Base-by-base conservation (phyloP, 2,888 invertebrate genomes). In the Eledone cirrhosa region DNA sequence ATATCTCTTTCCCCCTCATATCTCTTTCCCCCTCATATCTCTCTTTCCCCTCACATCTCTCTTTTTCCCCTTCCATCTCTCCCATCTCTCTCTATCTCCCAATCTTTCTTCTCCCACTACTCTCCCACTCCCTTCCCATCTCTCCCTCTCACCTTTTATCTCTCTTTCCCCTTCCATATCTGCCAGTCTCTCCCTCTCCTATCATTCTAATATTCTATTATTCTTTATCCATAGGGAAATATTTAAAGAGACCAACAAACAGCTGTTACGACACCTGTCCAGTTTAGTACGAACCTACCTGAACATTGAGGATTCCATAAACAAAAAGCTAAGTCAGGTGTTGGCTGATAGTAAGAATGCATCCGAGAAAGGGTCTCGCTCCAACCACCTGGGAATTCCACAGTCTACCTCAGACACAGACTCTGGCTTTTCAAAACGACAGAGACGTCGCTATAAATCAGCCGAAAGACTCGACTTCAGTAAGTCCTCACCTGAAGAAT, bases 221-320 rank as follows among this genome's bases (percentile, higher is more conserved):
- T 27, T 72, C 7, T 31, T 27, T 24, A 3, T 48, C 80, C 81
- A 11, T 83, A 89, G 89, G 81, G 86, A 88, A 63, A 80, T 81
- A 0, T 80, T 86, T 7, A 85, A 86, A 78, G 81, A 81, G 69
- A 86, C 87, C 33, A 89, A 89, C 81, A 87, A 88, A 59, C 87
- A 86, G 63, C 82, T 90, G 33, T 83, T 89, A 47, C 84, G 85
- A 63, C 79, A 89, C 47, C 80, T 90, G 79, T 89, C 89, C 0
- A 87, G 88, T 78, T 82, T 87, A 1, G 88, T 89, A 19, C 87
- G 87, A 80, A 86, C 85, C 8, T 88, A 86, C 81, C 83, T 89
- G 82, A 82, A 83, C 47, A 86, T 87, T 24, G 89, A 88, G 77
- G 88, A 89, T 48, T 83, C 81, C n/a, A 89, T 89, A 78, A 87